Conservation (phyloP, 1,140 invertebrate species). For the Neelides sp. region DNA sequence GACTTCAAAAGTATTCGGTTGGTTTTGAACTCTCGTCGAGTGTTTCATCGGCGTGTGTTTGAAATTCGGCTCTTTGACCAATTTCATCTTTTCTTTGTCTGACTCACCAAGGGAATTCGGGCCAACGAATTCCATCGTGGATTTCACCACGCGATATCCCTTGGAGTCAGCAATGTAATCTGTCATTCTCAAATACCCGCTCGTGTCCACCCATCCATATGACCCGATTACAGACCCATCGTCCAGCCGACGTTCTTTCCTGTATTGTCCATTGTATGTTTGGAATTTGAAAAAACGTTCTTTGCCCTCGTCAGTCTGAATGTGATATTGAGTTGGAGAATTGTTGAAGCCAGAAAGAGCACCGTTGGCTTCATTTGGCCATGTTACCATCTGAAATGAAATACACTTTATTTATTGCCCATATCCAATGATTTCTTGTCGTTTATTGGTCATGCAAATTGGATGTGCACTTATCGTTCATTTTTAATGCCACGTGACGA, state of each 20-base stretch:
- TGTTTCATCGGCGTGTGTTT: slow-evolving; percentile 7
- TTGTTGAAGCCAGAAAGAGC: slow-evolving; percentile 41
- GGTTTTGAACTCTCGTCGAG: slow-evolving; percentile 5
- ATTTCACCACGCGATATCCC: slow-evolving; percentile 32
- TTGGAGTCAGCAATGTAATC: slow-evolving; percentile 69
- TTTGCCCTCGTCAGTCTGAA: slow-evolving; percentile 78
- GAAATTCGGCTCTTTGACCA: slow-evolving; percentile 32
- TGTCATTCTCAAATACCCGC: slow-evolving; percentile 61
- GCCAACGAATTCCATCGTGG: slow-evolving; percentile 23
- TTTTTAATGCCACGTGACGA: too few species aligned
- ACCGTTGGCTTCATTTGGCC: not conserved
- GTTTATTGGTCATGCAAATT: too few species aligned
- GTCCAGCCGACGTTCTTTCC: slow-evolving; percentile 64
- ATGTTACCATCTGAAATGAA: too few species aligned
- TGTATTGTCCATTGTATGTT: slow-evolving; percentile 72
- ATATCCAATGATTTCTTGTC: too few species aligned
- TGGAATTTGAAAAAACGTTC: slow-evolving; percentile 60
- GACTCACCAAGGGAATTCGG: slow-evolving; percentile 22
- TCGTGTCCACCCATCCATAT: slow-evolving; percentile 67
- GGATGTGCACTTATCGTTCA: too few species aligned
- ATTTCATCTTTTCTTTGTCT: slow-evolving; percentile 10
- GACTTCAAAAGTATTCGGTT: too few species aligned
- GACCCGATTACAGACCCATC: slow-evolving; percentile 44
- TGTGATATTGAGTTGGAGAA: slow-evolving; percentile 62
- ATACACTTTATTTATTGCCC: too few species aligned